These are phyloP conservation scores for Lagorchestes hirsutus DNA, from an alignment of 2,797 vertebrate species.

Conservation along the genomic window DNA sequence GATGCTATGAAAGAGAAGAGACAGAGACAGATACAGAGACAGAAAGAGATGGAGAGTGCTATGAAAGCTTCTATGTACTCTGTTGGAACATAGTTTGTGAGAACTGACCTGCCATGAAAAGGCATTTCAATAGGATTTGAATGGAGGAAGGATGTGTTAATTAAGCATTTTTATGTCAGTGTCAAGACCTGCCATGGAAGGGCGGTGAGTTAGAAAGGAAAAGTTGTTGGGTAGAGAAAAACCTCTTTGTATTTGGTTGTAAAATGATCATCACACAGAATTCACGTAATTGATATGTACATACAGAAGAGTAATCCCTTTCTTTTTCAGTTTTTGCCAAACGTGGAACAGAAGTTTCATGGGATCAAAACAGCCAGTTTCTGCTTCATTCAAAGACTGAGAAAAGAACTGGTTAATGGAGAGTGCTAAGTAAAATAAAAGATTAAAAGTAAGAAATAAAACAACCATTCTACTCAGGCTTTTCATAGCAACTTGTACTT, in stretches of 20 bases:
- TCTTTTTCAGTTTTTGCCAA: background rate
- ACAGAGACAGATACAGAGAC: too few relatives aligned
- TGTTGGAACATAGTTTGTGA: background rate
- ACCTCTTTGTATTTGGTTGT: background rate
- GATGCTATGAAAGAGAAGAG: background rate
- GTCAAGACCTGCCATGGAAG: background rate
- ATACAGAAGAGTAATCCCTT: background rate
- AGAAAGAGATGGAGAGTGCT: background rate
- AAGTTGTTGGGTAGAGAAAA: background rate
- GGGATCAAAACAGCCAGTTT: background rate
- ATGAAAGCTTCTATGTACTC: background rate
- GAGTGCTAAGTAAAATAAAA: background rate
- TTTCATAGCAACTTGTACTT: background rate
- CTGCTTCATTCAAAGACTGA: background rate
- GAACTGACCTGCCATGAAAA: background rate
- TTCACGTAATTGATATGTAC: background rate
- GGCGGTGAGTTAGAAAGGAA: conserved; percentile 1
- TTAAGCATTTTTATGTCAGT: conserved; percentile 20
- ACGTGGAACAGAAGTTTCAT: background rate
- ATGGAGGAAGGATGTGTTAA: background rate
- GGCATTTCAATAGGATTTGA: background rate
- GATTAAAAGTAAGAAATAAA: background rate
- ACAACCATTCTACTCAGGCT: background rate
- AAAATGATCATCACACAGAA: background rate
- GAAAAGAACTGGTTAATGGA: conserved; percentile 1